A percentile compares a stretch with the other conserved stretches of the same genome.
Conservation (phyloP, 2,888 invertebrate genomes). For the Papilio demoleus region DNA sequence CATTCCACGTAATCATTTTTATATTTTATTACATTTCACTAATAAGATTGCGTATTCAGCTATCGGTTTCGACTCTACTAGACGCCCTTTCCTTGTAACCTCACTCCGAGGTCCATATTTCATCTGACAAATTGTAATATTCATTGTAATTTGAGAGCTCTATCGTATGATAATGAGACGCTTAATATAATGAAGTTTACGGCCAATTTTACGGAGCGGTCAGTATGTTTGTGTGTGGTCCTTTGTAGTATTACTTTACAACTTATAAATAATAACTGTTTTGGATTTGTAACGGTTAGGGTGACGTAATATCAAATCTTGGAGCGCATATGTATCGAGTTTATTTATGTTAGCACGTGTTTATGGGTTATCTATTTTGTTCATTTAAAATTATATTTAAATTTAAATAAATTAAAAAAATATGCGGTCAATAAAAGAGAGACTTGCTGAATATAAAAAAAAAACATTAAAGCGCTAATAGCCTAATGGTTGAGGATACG, state of each 20-base stretch:
- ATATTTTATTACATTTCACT: slow-evolving; percentile 38
- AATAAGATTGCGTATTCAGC: slow-evolving; percentile 38
- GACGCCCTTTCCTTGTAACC: slow-evolving; percentile 66
- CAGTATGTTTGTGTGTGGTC: slow-evolving; percentile 37
- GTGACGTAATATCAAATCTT: neutral
- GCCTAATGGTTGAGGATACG: too few relatives aligned
- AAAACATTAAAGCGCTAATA: too few relatives aligned
- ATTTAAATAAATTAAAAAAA: neutral
- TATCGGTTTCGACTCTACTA: slow-evolving; percentile 12
- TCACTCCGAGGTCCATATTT: slow-evolving; percentile 57
- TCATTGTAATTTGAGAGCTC: slow-evolving; percentile 69
- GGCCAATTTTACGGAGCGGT: slow-evolving; percentile 45
- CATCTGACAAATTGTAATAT: slow-evolving; percentile 67
- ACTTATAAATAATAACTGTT: slow-evolving; percentile 19
- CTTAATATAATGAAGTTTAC: slow-evolving; percentile 65
- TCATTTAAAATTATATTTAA: neutral
- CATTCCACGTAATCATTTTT: slow-evolving; percentile 30
- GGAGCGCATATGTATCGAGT: neutral
- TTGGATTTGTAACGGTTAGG: slow-evolving; percentile 1
- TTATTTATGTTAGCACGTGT: neutral
- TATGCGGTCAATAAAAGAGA: too few relatives aligned
- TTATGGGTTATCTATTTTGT: neutral
- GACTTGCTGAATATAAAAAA: too few relatives aligned
- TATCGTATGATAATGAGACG: slow-evolving; percentile 57
- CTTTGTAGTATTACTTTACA: slow-evolving; percentile 31